A percentile compares a stretch with the other conserved stretches of the same genome.
Evolutionary conservation across 2,888 invertebrate species (phyloP).

Genomic region (Nysson spinosus): DNA sequence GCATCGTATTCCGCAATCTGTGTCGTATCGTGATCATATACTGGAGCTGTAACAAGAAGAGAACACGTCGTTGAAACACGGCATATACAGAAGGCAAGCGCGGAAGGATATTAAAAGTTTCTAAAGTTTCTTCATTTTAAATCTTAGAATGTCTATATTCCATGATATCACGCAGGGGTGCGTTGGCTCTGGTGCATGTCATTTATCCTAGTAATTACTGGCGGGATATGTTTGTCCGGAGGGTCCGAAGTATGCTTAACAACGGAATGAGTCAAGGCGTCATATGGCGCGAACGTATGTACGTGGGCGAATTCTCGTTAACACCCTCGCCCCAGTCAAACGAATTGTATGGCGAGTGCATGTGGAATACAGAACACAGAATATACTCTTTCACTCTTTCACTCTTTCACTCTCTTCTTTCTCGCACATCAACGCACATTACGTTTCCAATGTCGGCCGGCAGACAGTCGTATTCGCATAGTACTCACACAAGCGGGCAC

Average conservation of each 20-base stretch:
- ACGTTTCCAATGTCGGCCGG: slow-evolving; percentile 13
- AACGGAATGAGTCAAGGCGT: slow-evolving; percentile 63
- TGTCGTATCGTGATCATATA: slow-evolving; percentile 74
- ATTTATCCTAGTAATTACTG: slow-evolving; percentile 71
- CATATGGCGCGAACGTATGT: slow-evolving; percentile 64
- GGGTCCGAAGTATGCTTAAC: slow-evolving; percentile 55
- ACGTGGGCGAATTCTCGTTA: slow-evolving; percentile 65
- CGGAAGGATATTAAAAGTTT: no score
- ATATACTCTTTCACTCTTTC: slow-evolving; percentile 33
- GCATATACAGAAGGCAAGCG: no score
- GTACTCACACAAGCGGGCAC: neutral
- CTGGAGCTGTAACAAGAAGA: slow-evolving; percentile 72
- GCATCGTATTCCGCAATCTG: slow-evolving; percentile 75
- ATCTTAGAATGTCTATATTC: slow-evolving; percentile 27
- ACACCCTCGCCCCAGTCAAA: slow-evolving; percentile 62
- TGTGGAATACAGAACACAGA: slow-evolving; percentile 57
- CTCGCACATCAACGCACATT: neutral
- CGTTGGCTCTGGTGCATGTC: slow-evolving; percentile 45
- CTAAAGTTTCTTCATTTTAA: no score
- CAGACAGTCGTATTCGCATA: slow-evolving; percentile 4
- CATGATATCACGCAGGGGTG: slow-evolving; percentile 40
- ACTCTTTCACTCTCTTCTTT: slow-evolving; percentile 13
- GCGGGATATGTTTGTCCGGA: slow-evolving; percentile 59
- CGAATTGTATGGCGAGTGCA: slow-evolving; percentile 59
- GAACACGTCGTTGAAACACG: no score